phyloP scores from a whole-genome alignment of 1,140 invertebrate species.

The Anastrepha ludens region DNA sequence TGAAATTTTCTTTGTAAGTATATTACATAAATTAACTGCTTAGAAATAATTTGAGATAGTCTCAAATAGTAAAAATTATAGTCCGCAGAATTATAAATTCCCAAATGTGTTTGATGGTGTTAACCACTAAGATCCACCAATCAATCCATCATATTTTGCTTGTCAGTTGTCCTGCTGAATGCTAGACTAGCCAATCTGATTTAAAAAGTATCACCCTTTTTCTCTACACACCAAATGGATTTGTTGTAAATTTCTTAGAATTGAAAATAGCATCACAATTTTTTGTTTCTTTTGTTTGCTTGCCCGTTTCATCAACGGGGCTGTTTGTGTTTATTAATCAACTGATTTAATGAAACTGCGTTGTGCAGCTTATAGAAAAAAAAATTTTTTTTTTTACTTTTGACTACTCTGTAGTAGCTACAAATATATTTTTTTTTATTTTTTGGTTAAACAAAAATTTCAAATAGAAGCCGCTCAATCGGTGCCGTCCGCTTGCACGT shows the following conservation, averaged over 20 bases:
- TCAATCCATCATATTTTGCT: too few relatives aligned
- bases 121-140: too few relatives aligned
- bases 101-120: too few relatives aligned
- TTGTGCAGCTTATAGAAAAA: slow-evolving; percentile 39
- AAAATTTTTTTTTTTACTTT: neutral
- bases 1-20: too few relatives aligned
- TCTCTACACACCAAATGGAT: slow-evolving; percentile 17
- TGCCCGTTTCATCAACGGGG: neutral
- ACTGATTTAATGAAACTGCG: slow-evolving; percentile 42
- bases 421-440: neutral
- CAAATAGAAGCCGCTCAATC: slow-evolving; percentile 66
- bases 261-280: neutral
- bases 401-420: neutral
- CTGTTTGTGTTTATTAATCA: slow-evolving; percentile 37
- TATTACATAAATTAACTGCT: too few relatives aligned
- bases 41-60: too few relatives aligned
- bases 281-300: neutral
- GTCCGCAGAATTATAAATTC: too few relatives aligned
- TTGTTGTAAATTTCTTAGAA: slow-evolving; percentile 12
- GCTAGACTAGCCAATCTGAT: neutral
- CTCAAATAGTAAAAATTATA: too few relatives aligned
- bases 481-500: slow-evolving; percentile 9
- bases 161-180: too few relatives aligned
- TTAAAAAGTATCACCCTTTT: neutral
- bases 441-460: slow-evolving; percentile 57